A percentile compares a stretch with the other conserved stretches of the same genome.
phyloP scores from a whole-genome alignment of 2,888 invertebrate species.

The Lamellibrachia columna region DNA sequence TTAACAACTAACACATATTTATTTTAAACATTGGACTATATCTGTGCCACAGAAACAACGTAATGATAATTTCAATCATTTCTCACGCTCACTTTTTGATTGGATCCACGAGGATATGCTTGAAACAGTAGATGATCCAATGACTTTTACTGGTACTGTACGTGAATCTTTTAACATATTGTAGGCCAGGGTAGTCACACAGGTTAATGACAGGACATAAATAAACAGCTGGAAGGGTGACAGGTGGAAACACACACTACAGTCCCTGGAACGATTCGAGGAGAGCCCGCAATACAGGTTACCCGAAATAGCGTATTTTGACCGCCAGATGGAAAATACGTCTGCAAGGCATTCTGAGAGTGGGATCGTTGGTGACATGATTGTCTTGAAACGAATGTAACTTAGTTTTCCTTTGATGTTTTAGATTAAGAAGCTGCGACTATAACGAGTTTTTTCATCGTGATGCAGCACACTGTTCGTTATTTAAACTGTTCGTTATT shows the following conservation, averaged over 20 bases:
- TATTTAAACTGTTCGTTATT: too few species aligned
- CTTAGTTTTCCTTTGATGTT: background rate
- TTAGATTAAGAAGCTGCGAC: background rate
- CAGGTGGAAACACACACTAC: background rate
- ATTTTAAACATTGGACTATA: too few species aligned
- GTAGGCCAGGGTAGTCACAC: background rate
- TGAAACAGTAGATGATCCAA: too few species aligned
- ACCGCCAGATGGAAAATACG: background rate
- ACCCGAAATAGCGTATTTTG: background rate
- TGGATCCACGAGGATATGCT: too few species aligned
- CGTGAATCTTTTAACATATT: background rate
- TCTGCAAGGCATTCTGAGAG: background rate
- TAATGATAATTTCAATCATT: too few species aligned
- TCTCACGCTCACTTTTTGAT: too few species aligned
- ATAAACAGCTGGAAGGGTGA: background rate
- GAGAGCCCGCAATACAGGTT: background rate
- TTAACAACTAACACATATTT: too few species aligned
- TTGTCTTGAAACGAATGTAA: background rate
- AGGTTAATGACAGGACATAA: background rate
- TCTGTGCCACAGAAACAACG: too few species aligned
- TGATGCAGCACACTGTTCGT: background rate
- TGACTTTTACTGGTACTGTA: background rate
- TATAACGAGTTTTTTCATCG: background rate
- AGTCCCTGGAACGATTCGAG: background rate
- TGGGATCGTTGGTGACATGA: background rate